A percentile compares a stretch with the other conserved stretches of the same genome.
Evolutionary conservation across 2,797 vertebrate genomes (phyloP).

Genomic region (Harpia harpyja): DNA sequence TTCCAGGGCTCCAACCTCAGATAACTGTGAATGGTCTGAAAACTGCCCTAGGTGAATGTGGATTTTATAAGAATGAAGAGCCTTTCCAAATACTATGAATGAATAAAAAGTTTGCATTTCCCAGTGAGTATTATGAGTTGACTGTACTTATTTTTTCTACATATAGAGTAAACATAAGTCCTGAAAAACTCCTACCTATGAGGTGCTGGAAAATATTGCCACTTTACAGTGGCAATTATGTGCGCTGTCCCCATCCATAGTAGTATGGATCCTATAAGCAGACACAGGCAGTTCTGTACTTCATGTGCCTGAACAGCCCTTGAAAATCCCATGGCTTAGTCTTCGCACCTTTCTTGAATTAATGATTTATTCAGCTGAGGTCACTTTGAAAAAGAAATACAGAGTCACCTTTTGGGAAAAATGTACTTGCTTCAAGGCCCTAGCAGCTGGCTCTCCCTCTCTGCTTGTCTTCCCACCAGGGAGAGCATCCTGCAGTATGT

Average conservation of each 20-base stretch:
- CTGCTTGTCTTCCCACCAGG: neutral
- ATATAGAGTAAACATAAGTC: neutral
- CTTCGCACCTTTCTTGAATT: neutral
- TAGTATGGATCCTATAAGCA: neutral
- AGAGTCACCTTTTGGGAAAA: neutral
- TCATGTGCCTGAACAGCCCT: neutral
- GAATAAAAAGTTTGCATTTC: neutral
- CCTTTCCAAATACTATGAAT: neutral
- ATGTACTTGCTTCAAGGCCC: neutral
- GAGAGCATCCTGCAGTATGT: neutral
- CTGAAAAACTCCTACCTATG: neutral
- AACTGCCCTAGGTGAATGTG: neutral
- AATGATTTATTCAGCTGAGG: neutral
- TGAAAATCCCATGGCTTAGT: neutral
- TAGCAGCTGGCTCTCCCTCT: neutral
- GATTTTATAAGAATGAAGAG: conserved; percentile 15
- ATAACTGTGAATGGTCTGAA: conserved; percentile 24
- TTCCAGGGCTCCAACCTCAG: conserved; percentile 13
- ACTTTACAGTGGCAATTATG: neutral
- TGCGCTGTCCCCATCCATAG: neutral
- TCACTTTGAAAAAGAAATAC: neutral
- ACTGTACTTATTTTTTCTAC: neutral
- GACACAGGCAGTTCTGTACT: neutral
- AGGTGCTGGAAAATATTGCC: neutral
- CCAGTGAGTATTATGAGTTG: neutral